Conservation (phyloP, 2,113 vertebrate species). For the Argyrosomus japonicus region DNA sequence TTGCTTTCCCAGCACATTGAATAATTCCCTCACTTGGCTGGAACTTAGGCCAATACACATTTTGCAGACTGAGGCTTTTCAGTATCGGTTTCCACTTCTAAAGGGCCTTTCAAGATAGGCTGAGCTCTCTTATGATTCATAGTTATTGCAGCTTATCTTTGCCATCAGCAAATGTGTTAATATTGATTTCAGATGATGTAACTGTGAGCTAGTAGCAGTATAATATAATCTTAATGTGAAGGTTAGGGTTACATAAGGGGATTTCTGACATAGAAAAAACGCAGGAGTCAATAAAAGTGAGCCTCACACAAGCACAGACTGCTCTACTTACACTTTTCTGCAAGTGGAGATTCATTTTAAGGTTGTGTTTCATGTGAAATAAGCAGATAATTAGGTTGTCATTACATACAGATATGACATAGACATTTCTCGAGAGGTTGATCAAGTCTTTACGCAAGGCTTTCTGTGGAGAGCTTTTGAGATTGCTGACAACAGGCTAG, state of each 20-base stretch:
- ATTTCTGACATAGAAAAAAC: conserved; percentile 33
- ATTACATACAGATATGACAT: conserved; percentile 33
- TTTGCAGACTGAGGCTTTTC: conserved; percentile 44
- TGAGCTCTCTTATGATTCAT: conserved; percentile 20
- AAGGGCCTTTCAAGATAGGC: conserved; percentile 15
- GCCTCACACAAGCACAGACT: conserved; percentile 4
- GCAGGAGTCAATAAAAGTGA: conserved; percentile 25
- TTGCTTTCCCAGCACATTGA: conserved; percentile 70
- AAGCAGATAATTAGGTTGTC: conserved; percentile 36
- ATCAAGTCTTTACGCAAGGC: conserved; percentile 55
- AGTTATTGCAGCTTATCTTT: conserved; percentile 27
- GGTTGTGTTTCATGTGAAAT: conserved; percentile 17
- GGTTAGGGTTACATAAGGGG: conserved; percentile 55
- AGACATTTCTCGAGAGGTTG: conserved; percentile 20
- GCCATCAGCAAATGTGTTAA: conserved; percentile 34
- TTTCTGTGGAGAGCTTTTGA: conserved; percentile 56
- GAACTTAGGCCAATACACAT: conserved; percentile 32
- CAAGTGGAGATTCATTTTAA: background rate
- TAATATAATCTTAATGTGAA: conserved; percentile 59
- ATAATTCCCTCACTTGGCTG: conserved; percentile 68
- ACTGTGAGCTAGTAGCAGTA: conserved; percentile 43
- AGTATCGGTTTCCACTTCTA: conserved; percentile 29
- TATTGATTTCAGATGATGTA: conserved; percentile 63
- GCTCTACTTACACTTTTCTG: background rate
- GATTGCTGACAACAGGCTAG: conserved; percentile 60